Evolutionary conservation across 92 coral and sea anemone genomes (phyloP), one percentile per base, ranked within the genome.

Genomic region (Blastomussa wellsi): DNA sequence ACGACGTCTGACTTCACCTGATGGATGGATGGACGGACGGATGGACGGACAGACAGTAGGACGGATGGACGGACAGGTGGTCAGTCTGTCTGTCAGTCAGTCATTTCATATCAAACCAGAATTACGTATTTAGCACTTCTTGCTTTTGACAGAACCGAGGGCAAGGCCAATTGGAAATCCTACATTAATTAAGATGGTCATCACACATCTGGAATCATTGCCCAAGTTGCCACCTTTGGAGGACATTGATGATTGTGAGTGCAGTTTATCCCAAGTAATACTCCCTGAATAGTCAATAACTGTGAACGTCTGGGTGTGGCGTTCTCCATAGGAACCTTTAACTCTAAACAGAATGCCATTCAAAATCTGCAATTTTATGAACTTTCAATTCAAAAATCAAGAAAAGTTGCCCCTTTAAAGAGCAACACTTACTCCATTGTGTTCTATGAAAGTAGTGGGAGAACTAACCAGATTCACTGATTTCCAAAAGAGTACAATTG

Each of bases 121-220:
- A 41, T 20, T 24, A 12, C 32, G 24, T 0, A 66, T 0, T 12
- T 38, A 47, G 22, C 22, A 0, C 35, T 7, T 19, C 29, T 37
- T 71, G 17, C 66, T 8, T 82, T 11, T 59, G 74, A 14, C 87
- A 83, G 79, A 59, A 37, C 57, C 3, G 36, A 37, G 39, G 37
- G 0, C 35, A 7, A 77, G 29, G 49, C 5, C 38, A 31, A 3
- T 64, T 28, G 76, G 75, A 11, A 86, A 79, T 74, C 88, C 86
- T 33, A 72, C 60, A 20, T n/a, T 89, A 19, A 81, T 92, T 5
- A 84, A 92, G 36, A 49, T 84, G 19, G 76, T 92, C 6, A 79
- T 92, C 51, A 82, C 88, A 42, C 86, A 86, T 19, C 66, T 92
- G 65, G 95, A 92, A 70, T 49, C 83, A 16, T 81, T 86, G 48